A percentile compares a stretch with the other conserved stretches of the same genome.
These are phyloP conservation scores for Gopherus flavomarginatus DNA, from an alignment of 2,113 vertebrate genomes.

Conservation along the genomic window DNA sequence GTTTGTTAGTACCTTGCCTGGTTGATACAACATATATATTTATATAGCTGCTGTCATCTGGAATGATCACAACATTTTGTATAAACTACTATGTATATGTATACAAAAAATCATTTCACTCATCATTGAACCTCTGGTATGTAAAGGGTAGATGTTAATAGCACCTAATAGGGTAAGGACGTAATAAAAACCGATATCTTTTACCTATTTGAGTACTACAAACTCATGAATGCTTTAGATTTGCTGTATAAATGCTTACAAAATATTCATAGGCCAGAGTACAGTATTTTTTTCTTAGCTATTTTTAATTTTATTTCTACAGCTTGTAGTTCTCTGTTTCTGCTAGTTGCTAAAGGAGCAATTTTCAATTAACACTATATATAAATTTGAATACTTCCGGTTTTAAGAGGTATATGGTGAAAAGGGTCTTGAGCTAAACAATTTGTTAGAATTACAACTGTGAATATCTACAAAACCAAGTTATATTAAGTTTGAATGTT, in stretches of 20 bases:
- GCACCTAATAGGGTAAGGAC: neutral
- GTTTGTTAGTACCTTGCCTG: no score
- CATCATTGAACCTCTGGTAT: neutral
- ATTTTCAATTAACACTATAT: neutral
- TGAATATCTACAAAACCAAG: neutral
- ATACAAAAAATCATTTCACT: neutral
- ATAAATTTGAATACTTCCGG: neutral
- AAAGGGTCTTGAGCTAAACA: neutral
- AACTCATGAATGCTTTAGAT: neutral
- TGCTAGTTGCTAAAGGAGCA: neutral
- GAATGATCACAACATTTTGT: no score
- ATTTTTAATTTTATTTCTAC: neutral
- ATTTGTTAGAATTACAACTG: neutral
- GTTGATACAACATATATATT: no score
- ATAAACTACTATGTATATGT: neutral
- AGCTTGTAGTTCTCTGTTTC: neutral
- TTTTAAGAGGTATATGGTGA: neutral
- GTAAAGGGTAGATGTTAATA: neutral
- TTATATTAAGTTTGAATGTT: fast-evolving
- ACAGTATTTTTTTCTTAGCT: neutral
- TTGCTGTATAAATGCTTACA: neutral
- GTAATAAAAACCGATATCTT: neutral
- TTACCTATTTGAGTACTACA: neutral
- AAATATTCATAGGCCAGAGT: neutral
- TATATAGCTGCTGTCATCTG: no score